These are phyloP conservation scores for Ceratina japonica DNA, from an alignment of 1,140 invertebrate genomes.

Conservation along the genomic window DNA sequence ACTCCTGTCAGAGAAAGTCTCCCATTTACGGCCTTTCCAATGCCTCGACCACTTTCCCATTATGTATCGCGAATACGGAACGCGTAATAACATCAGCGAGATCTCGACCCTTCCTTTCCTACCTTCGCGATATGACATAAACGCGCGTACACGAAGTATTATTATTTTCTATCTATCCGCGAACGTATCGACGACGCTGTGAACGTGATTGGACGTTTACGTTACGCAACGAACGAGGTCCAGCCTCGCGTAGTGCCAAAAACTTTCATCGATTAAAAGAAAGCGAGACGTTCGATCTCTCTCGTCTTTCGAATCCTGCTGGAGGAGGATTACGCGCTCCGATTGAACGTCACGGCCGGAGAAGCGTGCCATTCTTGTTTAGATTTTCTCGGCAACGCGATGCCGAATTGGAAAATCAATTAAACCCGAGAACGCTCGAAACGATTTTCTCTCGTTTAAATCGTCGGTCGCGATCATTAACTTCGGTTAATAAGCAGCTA, in stretches of 20 bases:
- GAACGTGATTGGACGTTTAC: too few species aligned
- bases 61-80: constrained; percentile 17
- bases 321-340: too few species aligned
- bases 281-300: background rate
- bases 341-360: background rate
- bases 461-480: constrained; percentile 29
- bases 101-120: too few species aligned
- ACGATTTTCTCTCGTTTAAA: constrained; percentile 46
- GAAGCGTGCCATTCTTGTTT: constrained; percentile 6
- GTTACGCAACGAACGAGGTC: too few species aligned
- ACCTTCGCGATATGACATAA: too few species aligned
- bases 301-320: too few species aligned
- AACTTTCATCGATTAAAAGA: constrained; percentile 13
- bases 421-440: background rate
- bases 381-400: background rate
- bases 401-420: constrained; percentile 38
- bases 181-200: too few species aligned
- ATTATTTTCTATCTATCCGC: too few species aligned
- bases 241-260: background rate
- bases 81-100: constrained; percentile 28
- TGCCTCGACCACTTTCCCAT: background rate
- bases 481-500: constrained; percentile 35
- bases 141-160: too few species aligned
- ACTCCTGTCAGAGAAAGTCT: constrained; percentile 3
- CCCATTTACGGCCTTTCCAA: background rate